phyloP scores from a whole-genome alignment of 2,888 invertebrate species.

The Brachynemurus nebulosus region DNA sequence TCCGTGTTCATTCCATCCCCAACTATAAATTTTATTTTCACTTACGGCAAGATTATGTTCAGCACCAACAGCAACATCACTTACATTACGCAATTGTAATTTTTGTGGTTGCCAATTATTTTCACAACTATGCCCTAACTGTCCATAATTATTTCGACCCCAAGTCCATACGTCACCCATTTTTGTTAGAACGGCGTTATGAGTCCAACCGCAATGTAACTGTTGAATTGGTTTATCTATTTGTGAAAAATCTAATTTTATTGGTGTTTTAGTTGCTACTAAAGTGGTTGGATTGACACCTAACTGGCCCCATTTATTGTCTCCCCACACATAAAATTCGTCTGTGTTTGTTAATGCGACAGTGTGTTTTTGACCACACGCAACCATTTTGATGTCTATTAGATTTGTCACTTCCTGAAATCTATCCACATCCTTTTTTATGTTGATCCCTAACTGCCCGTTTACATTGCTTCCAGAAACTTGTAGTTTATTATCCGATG shows the following conservation, averaged over 20 bases:
- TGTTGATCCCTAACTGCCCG: constrained; percentile 54
- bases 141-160: constrained; percentile 73
- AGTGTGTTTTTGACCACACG: constrained; percentile 73
- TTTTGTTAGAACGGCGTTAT: constrained; percentile 48
- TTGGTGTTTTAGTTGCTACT: constrained; percentile 36
- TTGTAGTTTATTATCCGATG: constrained; percentile 45
- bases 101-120: constrained; percentile 33
- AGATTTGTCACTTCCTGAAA: constrained; percentile 41
- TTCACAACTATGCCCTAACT: constrained; percentile 41
- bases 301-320: constrained; percentile 71
- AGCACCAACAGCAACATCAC: constrained; percentile 54
- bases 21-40: constrained; percentile 52
- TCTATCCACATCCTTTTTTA: constrained; percentile 30
- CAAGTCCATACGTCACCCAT: constrained; percentile 52
- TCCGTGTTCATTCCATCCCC: constrained; percentile 89
- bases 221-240: constrained; percentile 37
- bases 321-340: constrained; percentile 62
- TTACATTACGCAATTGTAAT: constrained; percentile 36
- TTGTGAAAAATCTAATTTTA: constrained; percentile 32
- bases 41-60: constrained; percentile 64
- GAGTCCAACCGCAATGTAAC: constrained; percentile 68
- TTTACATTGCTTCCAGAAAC: constrained; percentile 51
- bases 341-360: constrained; percentile 41
- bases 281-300: constrained; percentile 41
- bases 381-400: constrained; percentile 43